These are phyloP conservation scores for Dynastes tityus DNA, from an alignment of 2,888 invertebrate species.

Conservation along the genomic window DNA sequence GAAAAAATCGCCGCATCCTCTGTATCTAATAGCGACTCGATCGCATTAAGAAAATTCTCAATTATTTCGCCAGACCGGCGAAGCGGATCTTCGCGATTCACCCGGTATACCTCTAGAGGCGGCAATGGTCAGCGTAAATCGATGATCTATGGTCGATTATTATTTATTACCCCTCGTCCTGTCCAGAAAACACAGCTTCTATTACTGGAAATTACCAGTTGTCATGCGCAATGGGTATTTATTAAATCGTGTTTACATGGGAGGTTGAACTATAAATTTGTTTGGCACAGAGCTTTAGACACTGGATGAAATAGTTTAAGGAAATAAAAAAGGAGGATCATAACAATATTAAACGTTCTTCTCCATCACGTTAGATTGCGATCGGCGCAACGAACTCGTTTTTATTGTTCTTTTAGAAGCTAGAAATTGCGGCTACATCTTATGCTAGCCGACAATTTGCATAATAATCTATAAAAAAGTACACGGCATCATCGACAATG, in stretches of 20 bases:
- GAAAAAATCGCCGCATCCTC: constrained; percentile 43
- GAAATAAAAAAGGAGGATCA: constrained; percentile 22
- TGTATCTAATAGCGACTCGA: constrained; percentile 22
- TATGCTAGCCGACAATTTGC: too few species aligned
- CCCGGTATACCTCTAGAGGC: neutral
- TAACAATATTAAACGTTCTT: constrained; percentile 23
- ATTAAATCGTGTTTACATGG: constrained; percentile 48
- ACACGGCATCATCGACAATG: too few species aligned
- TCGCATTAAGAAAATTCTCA: constrained; percentile 43
- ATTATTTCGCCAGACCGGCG: constrained; percentile 30
- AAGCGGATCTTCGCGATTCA: constrained; percentile 19
- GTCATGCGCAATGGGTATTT: constrained; percentile 43
- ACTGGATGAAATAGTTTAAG: constrained; percentile 46
- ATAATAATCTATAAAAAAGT: too few species aligned
- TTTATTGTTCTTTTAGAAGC: neutral
- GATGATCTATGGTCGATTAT: constrained; percentile 43
- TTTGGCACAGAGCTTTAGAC: constrained; percentile 42
- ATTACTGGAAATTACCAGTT: constrained; percentile 48
- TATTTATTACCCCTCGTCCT: constrained; percentile 39
- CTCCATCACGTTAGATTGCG: neutral
- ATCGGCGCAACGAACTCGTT: neutral
- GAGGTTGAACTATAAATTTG: constrained; percentile 45
- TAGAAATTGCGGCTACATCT: constrained; percentile 3
- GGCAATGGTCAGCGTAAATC: constrained; percentile 38
- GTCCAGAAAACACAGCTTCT: constrained; percentile 45